These are phyloP conservation scores for Acanthosepion pharaonis DNA, from an alignment of 2,888 invertebrate species.

Conservation along the genomic window DNA sequence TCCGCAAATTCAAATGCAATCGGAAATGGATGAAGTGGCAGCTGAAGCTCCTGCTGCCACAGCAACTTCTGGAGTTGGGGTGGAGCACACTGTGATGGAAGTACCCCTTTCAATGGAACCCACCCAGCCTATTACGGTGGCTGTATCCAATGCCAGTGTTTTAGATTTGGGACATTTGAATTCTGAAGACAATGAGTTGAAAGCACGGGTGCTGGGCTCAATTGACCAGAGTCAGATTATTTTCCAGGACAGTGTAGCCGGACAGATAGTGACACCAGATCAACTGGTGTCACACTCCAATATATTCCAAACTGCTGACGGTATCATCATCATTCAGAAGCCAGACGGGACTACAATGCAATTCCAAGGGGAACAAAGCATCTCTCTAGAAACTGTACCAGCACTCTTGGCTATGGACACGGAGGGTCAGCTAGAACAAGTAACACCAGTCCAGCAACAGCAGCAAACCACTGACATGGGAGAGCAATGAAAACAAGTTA, in stretches of 20 bases:
- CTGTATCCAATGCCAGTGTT: background rate
- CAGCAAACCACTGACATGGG: constrained; percentile 49
- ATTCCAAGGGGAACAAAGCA: constrained; percentile 66
- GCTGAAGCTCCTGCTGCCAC: background rate
- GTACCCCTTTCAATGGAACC: constrained; percentile 25
- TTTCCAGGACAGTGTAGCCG: constrained; percentile 50
- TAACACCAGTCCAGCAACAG: constrained; percentile 52
- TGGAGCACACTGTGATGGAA: constrained; percentile 25
- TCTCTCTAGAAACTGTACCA: constrained; percentile 73
- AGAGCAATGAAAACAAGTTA: background rate
- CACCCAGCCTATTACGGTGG: background rate
- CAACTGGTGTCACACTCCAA: constrained; percentile 56
- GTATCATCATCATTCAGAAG: constrained; percentile 69
- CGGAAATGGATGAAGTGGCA: background rate
- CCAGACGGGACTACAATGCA: constrained; percentile 71
- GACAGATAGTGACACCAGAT: constrained; percentile 50
- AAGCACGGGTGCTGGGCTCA: background rate
- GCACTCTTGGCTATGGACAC: constrained; percentile 70
- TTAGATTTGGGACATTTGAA: constrained; percentile 39
- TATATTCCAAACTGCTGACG: constrained; percentile 70
- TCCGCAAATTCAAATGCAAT: background rate
- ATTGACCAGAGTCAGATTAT: constrained; percentile 48
- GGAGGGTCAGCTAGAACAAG: constrained; percentile 58
- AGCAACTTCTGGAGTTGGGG: background rate
- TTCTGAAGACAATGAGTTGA: constrained; percentile 6